Evolutionary conservation across 2,797 vertebrate genomes (phyloP), one percentile per base, ranked within the genome.

Genomic region (Mormyrops boulengeri): DNA sequence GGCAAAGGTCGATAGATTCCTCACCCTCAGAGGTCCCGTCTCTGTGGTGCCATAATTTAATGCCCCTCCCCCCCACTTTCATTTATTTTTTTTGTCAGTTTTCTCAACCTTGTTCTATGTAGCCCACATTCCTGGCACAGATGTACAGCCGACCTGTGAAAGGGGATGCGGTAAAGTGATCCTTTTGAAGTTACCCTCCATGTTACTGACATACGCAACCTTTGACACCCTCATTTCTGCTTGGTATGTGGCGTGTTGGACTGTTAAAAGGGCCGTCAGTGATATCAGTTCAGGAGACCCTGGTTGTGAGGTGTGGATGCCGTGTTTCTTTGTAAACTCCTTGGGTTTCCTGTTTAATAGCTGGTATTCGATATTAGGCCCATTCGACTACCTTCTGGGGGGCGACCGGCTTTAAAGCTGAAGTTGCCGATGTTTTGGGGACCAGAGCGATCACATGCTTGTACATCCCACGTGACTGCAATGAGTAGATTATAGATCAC

Each of bases 181-280:
- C 93, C 90, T 94, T 95, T 96, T 95, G 95, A 96, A 95, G 95
- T 93, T 93, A 94, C 95, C 95, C 94, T 95, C 95, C 93, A 94
- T 90, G 94, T 95, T 94, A 94, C 94, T 95, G 95, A 96, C 94
- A 95, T 95, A 95, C 92, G 94, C 95, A 93, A 77, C 91, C 88
- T 90, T 91, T 91, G 89, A 90, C 92, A 88, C 91, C 90, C 91
- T 91, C 88, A 91, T 89, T 92, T 91, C 92, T 91, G 91, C 92
- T 93, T 91, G 92, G 93, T 93, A 93, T 92, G 92, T 92, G 88
- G 89, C 89, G 88, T 88, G 91, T 91, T 82, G 90, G 92, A 90
- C 88, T 85, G 88, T 88, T 77, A 93, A 93, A 57, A 84, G 89
- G 90, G 9, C 17, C 57, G 91, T 90, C 91, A 89, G 91, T 95